A percentile compares a stretch with the other conserved stretches of the same genome.
Conservation (phyloP, 2,113 vertebrate species). For the Equus quagga region DNA sequence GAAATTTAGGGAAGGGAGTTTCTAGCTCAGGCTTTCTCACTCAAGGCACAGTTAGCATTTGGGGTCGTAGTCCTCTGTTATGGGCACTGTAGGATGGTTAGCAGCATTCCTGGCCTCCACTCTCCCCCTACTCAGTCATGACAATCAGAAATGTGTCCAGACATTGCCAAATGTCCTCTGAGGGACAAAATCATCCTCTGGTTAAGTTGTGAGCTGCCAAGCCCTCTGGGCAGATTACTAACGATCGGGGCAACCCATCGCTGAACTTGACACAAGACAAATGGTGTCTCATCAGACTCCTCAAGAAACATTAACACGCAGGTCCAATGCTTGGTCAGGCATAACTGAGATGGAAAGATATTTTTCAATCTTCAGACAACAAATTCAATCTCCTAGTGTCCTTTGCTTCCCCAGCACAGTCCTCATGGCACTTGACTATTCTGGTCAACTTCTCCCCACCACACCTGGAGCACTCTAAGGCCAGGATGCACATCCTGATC, state of each 20-base stretch:
- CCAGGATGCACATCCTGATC: fast-evolving
- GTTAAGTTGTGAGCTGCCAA: background rate
- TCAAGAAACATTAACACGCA: background rate
- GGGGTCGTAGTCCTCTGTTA: no score
- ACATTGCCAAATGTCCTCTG: background rate
- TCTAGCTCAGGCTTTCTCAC: background rate
- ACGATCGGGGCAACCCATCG: fast-evolving
- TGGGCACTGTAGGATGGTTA: no score
- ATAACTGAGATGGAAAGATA: background rate
- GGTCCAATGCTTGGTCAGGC: background rate
- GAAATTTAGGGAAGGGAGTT: background rate
- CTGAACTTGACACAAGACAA: background rate
- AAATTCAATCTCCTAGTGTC: background rate
- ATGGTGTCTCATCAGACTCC: background rate
- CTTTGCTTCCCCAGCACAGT: background rate
- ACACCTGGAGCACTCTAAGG: no score
- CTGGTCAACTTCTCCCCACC: background rate
- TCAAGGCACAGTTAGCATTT: no score
- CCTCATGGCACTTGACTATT: background rate
- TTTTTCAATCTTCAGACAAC: background rate
- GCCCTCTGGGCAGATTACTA: background rate
- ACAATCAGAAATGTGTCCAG: background rate
- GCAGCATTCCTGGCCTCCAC: background rate
- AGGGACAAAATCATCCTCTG: background rate
- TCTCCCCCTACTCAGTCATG: no score